Evolutionary conservation across 1,140 invertebrate species (phyloP), one percentile per base, ranked within the genome.

Genomic region (Drosophila carrolli): DNA sequence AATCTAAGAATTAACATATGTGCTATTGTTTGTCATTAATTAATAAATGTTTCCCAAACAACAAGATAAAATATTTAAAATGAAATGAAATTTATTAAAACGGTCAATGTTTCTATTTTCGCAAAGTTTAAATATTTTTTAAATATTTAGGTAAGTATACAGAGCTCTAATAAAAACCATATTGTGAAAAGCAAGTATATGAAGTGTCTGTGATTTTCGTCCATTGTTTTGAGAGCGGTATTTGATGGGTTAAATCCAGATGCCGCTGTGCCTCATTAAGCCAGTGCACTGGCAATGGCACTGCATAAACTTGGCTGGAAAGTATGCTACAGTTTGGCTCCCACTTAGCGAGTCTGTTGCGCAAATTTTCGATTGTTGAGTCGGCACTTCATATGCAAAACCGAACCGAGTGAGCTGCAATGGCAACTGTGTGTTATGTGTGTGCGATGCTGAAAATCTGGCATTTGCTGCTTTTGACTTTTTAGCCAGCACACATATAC

Each of bases 331-430:
- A 83, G 71, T 75, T 68, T 80, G 70, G 76, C 47, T 82, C 55
- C 82, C 82, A 86, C 83, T 88, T 86, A 88, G 75, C 83, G 83
- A 57, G 83, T 82, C 83, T 86, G 79, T 88, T 82, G 78, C 83
- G 63, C 75, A 86, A 88, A 86, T 86, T 88, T 86, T 86, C 83
- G 83, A 86, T 86, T 86, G 83, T 86, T 88, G 83, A 79, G 83
- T 76, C 83, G 83, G 79, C 83, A 86, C 79, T 86, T 83, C 83
- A 86, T 86, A 86, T 86, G 83, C 83, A 76, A 86, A 86, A 86
- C 79, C 72, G 81, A 76, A 81, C 61, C 57, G 53, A 72, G 35
- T 44, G 74, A 51, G 44, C 60, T 72, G 76, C 57, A 70, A 23
- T 51, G 14, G 54, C 76, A 76, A 73, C 74, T 59, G 58, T 72